Base-by-base conservation (phyloP, 2,113 vertebrate genomes). In the Dendropsophus ebraccatus region DNA sequence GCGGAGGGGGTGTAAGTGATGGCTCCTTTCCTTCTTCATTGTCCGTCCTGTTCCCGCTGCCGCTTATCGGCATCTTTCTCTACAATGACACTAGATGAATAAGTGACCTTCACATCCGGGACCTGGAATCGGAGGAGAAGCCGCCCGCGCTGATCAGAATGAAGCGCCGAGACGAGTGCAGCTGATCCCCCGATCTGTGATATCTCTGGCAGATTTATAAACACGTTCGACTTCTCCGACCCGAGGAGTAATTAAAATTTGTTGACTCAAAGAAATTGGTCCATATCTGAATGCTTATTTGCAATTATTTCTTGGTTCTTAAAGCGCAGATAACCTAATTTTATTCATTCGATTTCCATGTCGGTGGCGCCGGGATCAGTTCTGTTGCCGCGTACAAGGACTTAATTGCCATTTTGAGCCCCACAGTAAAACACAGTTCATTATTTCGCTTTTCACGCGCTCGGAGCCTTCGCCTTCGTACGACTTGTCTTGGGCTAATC, bases 291-390 rank as follows among this genome's bases (percentile, higher is more conserved):
- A 95, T 95, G 93, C 94, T 93, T 95, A 94, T 94, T 93, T 93
- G 92, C 93, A 95, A 95, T 95, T 95, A 95, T 93, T 94, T 93
- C 91, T 91, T 92, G 91, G 90, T 94, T 94, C 93, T 94, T 94
- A 95, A 93, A 94, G 88, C 90, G 92, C 92, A 94, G 93, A 92
- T 93, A 94, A 93, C 88, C n/a, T 94, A 93, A 95, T 95, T 95
- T 94, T 92, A 94, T 94, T 94, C 94, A 92, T 92, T 92, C 93
- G 91, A 92, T 94, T 93, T 94, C 92, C 92, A 92, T 92, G 91
- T 94, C 93, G 94, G 94, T 87, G 90, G 89, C 82, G 91, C 90
- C 92, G 91, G 89, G 92, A 91, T 89, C 93, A 90, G 91, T 92
- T 94, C 93, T 91, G 91, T 92, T 91, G 92, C 92, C 92, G 91